phyloP scores from a whole-genome alignment of 2,797 vertebrate genomes.

The Takifugu rubripes region DNA sequence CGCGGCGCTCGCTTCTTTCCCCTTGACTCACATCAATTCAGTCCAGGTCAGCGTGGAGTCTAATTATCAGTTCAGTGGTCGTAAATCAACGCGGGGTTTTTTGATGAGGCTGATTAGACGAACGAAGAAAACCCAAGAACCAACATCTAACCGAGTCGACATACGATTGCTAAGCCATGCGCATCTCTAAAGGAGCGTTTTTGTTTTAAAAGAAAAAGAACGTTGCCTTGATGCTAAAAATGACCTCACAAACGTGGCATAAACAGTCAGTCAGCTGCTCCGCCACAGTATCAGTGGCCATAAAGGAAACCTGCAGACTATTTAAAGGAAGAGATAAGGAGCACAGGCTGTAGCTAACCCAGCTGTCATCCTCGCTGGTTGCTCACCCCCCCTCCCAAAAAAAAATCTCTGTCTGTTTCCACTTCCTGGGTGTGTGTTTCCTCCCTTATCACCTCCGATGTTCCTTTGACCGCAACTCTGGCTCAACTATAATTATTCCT shows the following conservation, averaged over 20 bases:
- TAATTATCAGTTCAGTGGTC: not conserved
- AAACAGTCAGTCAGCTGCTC: constrained; percentile 38
- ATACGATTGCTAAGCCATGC: not conserved
- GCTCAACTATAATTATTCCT: constrained; percentile 29
- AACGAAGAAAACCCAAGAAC: not conserved
- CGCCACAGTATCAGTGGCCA: constrained; percentile 16
- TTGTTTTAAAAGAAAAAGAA: not conserved
- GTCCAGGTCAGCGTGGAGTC: no score
- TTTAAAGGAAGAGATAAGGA: constrained; percentile 16
- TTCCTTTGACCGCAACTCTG: constrained; percentile 17
- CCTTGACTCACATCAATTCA: no score
- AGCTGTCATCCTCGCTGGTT: constrained; percentile 11
- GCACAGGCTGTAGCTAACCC: not conserved
- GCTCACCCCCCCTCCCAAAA: constrained; percentile 4
- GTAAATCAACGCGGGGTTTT: not conserved
- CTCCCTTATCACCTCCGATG: constrained; percentile 15
- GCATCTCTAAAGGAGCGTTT: not conserved
- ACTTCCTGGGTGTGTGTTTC: constrained; percentile 28
- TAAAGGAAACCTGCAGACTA: constrained; percentile 1
- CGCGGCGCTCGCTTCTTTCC: no score
- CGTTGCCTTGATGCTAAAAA: constrained; percentile 8
- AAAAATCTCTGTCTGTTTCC: constrained; percentile 15
- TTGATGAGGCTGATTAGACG: not conserved
- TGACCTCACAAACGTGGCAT: constrained; percentile 18
- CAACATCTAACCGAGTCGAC: constrained; percentile 4